Conservation (phyloP, 1,140 invertebrate species). For the Hyposmocoma kahamanoa region DNA sequence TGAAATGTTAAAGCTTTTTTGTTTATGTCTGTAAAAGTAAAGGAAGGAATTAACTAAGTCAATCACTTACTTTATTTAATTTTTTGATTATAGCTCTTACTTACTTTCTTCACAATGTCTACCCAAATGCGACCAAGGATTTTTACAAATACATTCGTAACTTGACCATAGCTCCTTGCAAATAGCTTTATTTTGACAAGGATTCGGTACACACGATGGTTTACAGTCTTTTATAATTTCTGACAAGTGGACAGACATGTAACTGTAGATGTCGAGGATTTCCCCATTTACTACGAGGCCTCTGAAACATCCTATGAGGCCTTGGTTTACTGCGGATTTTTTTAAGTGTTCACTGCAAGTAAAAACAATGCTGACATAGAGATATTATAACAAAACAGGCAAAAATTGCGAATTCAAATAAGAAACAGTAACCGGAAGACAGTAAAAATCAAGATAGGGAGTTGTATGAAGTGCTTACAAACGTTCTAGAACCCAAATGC, state of each 20-base stretch:
- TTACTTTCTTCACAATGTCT: slow-evolving; percentile 92
- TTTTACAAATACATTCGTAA: slow-evolving; percentile 92
- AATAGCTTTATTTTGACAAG: slow-evolving; percentile 91
- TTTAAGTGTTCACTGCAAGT: slow-evolving; percentile 83
- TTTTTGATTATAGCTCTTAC: no score
- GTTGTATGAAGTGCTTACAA: no score
- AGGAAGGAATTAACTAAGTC: no score
- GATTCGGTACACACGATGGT: slow-evolving; percentile 94
- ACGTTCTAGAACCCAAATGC: no score
- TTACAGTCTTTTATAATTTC: slow-evolving; percentile 95
- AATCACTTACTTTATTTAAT: no score
- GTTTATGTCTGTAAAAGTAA: slow-evolving; percentile 85
- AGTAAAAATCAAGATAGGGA: no score
- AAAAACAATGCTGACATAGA: neutral
- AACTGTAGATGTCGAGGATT: slow-evolving; percentile 92
- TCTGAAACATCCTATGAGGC: slow-evolving; percentile 93
- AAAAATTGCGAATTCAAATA: no score
- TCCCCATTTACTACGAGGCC: slow-evolving; percentile 93
- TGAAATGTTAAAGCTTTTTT: slow-evolving; percentile 92
- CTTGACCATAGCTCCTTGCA: slow-evolving; percentile 95
- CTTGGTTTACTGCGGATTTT: slow-evolving; percentile 87
- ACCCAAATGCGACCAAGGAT: slow-evolving; percentile 93
- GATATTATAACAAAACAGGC: no score
- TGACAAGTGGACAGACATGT: slow-evolving; percentile 93
- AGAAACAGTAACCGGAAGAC: no score